Percentiles rank a stretch among this genome's conserved stretches.
These are phyloP conservation scores for Myotis brandtii DNA, from an alignment of 2,113 vertebrate species.

Conservation along the genomic window DNA sequence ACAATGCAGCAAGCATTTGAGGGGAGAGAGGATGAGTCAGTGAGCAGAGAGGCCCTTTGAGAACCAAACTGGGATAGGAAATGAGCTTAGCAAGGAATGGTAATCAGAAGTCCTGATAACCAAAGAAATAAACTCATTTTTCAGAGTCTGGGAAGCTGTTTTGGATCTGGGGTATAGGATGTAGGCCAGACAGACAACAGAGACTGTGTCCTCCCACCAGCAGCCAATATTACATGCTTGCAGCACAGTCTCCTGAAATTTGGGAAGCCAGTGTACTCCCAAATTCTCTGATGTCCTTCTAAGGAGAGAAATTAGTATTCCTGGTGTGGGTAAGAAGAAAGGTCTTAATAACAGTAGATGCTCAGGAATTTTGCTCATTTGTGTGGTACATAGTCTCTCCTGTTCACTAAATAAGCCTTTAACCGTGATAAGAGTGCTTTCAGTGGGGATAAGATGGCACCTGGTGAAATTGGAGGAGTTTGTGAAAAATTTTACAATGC, in stretches of 20 bases:
- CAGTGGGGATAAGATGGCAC: not conserved
- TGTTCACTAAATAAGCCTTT: not conserved
- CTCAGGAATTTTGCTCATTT: not conserved
- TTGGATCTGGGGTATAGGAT: not conserved
- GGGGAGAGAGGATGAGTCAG: not conserved
- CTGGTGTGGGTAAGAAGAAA: not conserved
- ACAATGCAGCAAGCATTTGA: too few species aligned
- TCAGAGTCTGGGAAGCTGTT: not conserved
- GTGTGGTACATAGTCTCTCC: not conserved
- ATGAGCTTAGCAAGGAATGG: not conserved
- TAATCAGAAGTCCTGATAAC: not conserved
- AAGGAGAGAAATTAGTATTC: not conserved
- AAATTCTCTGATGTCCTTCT: not conserved
- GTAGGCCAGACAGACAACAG: not conserved
- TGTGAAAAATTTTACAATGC: not conserved
- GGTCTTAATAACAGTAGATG: not conserved
- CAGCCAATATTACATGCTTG: not conserved
- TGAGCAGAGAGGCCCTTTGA: not conserved
- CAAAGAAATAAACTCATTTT: not conserved
- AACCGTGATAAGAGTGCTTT: not conserved
- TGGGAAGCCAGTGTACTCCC: not conserved
- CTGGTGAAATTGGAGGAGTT: not conserved
- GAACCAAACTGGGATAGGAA: slow-evolving; percentile 21
- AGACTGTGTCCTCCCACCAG: not conserved
- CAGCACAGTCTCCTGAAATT: not conserved